phyloP scores from a whole-genome alignment of 2,797 vertebrate genomes.

The Coreius guichenoti region DNA sequence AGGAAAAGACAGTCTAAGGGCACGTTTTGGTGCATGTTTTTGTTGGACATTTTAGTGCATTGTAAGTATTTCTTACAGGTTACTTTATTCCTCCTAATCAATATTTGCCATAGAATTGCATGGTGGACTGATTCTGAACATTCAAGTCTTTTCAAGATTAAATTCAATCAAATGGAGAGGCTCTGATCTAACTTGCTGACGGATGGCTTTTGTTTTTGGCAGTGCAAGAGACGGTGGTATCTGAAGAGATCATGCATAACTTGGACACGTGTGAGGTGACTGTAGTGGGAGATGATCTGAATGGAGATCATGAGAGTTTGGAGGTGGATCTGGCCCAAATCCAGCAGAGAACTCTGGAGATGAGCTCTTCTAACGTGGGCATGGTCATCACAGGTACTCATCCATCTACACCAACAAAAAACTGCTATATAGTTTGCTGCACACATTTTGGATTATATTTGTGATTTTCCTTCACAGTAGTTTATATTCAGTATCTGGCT shows the following conservation, averaged over 20 bases:
- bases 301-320: slow-evolving; percentile 90
- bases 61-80: background rate
- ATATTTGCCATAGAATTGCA: background rate
- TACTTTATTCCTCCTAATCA: background rate
- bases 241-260: slow-evolving; percentile 98
- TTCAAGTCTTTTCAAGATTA: background rate
- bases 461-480: background rate
- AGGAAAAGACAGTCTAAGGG: background rate
- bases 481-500: background rate
- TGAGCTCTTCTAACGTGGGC: slow-evolving; percentile 89
- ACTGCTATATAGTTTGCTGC: background rate
- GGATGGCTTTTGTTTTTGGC: slow-evolving; percentile 37
- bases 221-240: slow-evolving; percentile 98
- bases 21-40: slow-evolving; percentile 14
- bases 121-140: slow-evolving; percentile 9
- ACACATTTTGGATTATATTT: background rate
- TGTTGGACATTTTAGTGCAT: background rate
- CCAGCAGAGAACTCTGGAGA: slow-evolving; percentile 90
- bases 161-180: background rate
- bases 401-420: slow-evolving; percentile 10
- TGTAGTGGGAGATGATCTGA: slow-evolving; percentile 91
- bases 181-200: background rate
- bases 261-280: slow-evolving; percentile 94
- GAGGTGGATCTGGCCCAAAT: slow-evolving; percentile 88
- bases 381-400: slow-evolving; percentile 88